Base-by-base conservation (phyloP, 2,888 invertebrate species). In the Drosophila colorata region DNA sequence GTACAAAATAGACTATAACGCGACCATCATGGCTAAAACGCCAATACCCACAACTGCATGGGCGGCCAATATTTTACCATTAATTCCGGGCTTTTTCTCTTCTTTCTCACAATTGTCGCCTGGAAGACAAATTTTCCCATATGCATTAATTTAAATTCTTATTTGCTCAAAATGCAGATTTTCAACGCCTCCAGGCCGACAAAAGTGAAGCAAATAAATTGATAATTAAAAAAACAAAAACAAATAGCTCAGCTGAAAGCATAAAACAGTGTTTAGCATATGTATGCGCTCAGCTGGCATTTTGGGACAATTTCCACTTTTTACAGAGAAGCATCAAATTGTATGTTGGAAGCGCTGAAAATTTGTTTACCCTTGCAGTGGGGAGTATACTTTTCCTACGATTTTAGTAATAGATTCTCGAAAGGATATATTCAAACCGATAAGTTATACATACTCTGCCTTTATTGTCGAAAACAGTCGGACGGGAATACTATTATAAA, bases 121-220 rank as follows among this genome's bases (percentile, higher is more conserved):
- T 87, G 61, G 63, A 80, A 66, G 47, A 46, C 37, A 68, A 57
- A 57, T 61, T 65, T 69, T 56, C 57, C 43, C 48, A 48, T 14
- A 43, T 16, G 9, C 14, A 13, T 49, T 25, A 40, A 66, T 53
- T 43, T 25, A 6, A 33, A 16, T 51, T 37, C 35, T 2, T 18
- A 18, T 31, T 5, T 43, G 16, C 18, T 31, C 31, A 2, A 28
- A 4, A 47, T 56, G 58, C 56, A 49, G 23, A 63, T 71, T 58
- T 56, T 71, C 80, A 68, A 80, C 84, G 84, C 65, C 47, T 83
- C 77, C 84, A 63, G 66, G 8, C 46, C 49, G 53, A 71, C 51
- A 63, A 48, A 63, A 28, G 46, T 43, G 48, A 33, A 16, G 9
- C n/a, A 35, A 37, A 31, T 11, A 4, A 31, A 33, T 13, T 33